A percentile compares a stretch with the other conserved stretches of the same genome.
phyloP scores from a whole-genome alignment of 2,797 vertebrate species.

The Coendou prehensilis region DNA sequence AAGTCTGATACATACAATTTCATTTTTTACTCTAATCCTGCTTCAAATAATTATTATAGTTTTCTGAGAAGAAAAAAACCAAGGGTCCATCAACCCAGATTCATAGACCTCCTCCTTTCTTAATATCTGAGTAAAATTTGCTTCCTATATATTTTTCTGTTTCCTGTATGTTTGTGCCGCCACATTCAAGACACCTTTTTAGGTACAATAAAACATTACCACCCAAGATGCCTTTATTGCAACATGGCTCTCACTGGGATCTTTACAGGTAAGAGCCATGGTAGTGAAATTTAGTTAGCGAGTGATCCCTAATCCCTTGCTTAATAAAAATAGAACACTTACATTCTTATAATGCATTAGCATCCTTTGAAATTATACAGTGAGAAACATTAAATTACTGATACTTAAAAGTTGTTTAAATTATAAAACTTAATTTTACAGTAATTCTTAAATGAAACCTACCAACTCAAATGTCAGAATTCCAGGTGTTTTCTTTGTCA shows the following conservation, averaged over 20 bases:
- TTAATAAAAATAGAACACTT: conserved; percentile 62
- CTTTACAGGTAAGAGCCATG: conserved; percentile 94
- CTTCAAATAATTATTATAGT: conserved; percentile 26
- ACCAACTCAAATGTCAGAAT: conserved; percentile 30
- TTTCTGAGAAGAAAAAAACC: not conserved
- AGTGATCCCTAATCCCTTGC: conserved; percentile 41
- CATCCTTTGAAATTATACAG: conserved; percentile 19
- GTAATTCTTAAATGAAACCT: conserved; percentile 43
- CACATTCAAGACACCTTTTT: conserved; percentile 92
- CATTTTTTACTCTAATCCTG: conserved; percentile 35
- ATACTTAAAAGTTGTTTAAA: conserved; percentile 44
- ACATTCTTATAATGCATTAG: not conserved
- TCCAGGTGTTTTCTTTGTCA: conserved; percentile 75
- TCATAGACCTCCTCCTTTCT: conserved; percentile 35
- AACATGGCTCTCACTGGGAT: conserved; percentile 95
- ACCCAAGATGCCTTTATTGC: conserved; percentile 97
- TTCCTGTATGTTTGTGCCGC: conserved; percentile 86
- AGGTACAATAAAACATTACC: conserved; percentile 95
- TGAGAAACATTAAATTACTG: not conserved
- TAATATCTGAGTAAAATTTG: conserved; percentile 67
- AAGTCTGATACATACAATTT: not conserved
- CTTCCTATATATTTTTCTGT: conserved; percentile 84
- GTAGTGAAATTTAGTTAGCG: conserved; percentile 72
- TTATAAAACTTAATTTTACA: conserved; percentile 15
- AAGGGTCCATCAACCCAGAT: not conserved